Evolutionary conservation across 2,797 vertebrate species (phyloP).

Genomic region (Sitta carolinensis): DNA sequence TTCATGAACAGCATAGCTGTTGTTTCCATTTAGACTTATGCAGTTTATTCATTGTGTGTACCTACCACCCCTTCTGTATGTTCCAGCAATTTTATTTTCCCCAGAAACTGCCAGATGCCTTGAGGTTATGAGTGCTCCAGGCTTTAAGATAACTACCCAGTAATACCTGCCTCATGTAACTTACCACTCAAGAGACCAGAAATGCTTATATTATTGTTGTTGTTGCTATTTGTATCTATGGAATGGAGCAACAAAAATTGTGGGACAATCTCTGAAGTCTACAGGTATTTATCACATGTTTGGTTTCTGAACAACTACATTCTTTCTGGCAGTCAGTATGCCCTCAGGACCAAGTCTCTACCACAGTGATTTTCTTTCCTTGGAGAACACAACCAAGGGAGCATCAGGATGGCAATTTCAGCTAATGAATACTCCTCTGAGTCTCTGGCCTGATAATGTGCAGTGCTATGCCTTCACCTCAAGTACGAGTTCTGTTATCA

Average conservation of each 20-base stretch:
- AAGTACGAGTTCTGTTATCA: background rate
- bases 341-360: background rate
- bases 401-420: background rate
- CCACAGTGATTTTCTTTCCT: background rate
- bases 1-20: background rate
- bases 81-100: background rate
- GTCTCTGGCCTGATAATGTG: background rate
- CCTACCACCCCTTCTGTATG: background rate
- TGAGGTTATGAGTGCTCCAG: background rate
- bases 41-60: background rate
- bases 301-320: background rate
- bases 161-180: background rate
- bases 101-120: background rate
- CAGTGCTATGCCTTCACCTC: background rate
- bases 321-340: background rate
- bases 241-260: background rate
- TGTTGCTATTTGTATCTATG: background rate
- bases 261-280: background rate
- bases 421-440: background rate
- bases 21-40: background rate
- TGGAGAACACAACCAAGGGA: background rate
- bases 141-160: background rate
- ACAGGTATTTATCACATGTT: background rate
- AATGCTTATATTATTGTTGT: background rate
- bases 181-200: background rate